phyloP scores from a whole-genome alignment of 2,797 vertebrate genomes.

The Pangasius djambal region DNA sequence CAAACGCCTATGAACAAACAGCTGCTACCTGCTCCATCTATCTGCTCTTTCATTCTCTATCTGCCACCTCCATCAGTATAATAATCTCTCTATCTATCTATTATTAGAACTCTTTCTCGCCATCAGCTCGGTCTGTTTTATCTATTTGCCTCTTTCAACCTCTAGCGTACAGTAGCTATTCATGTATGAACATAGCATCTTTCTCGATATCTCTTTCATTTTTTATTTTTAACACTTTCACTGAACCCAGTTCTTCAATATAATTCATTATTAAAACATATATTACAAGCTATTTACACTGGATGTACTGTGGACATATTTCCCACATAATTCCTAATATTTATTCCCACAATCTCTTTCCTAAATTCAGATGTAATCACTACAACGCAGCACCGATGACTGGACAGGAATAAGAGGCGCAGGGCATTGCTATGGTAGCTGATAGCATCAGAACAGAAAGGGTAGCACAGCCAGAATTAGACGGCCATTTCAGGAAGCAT shows the following conservation, averaged over 20 bases:
- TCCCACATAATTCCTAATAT: background rate
- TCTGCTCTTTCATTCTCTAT: slow-evolving; percentile 42
- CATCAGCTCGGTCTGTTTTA: background rate
- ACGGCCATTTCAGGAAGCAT: slow-evolving; percentile 39
- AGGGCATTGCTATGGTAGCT: slow-evolving; percentile 2
- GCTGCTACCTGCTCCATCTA: slow-evolving; percentile 59
- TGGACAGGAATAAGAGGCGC: slow-evolving; percentile 2
- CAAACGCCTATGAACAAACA: slow-evolving; percentile 62
- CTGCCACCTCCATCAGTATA: background rate
- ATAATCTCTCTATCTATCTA: background rate
- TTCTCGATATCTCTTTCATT: background rate
- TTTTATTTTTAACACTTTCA: background rate
- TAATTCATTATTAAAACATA: background rate
- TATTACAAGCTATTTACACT: background rate
- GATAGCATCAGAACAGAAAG: slow-evolving; percentile 33
- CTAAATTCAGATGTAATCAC: background rate
- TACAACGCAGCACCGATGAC: background rate
- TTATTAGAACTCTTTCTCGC: background rate
- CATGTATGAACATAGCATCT: background rate
- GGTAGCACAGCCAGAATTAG: slow-evolving; percentile 26
- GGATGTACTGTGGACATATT: background rate
- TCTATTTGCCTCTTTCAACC: no score
- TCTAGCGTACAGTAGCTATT: background rate
- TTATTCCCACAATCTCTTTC: background rate
- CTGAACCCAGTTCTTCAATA: background rate